Evolutionary conservation across 2,797 vertebrate genomes (phyloP).

Genomic region (Ptychadena robeensis): DNA sequence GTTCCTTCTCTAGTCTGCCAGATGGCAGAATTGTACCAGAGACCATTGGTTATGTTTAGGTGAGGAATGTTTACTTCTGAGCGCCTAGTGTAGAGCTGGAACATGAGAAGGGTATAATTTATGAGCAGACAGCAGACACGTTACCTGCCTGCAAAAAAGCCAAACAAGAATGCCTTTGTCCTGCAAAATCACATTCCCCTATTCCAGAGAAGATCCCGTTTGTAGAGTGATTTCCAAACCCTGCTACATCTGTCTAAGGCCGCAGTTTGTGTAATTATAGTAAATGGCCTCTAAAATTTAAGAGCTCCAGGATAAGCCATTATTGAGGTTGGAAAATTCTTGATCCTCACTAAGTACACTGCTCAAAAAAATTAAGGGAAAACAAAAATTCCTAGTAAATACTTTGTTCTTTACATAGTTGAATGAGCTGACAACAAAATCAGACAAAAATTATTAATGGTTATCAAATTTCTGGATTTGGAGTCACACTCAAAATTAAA

Average conservation of each 20-base stretch:
- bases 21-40: slow-evolving; percentile 17
- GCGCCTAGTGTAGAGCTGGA: slow-evolving; percentile 33
- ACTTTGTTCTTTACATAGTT: too few relatives aligned
- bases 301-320: too few relatives aligned
- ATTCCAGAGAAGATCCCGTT: slow-evolving; percentile 14
- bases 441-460: too few relatives aligned
- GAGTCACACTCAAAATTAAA: too few relatives aligned
- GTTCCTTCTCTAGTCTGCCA: neutral
- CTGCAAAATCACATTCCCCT: slow-evolving; percentile 30
- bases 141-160: slow-evolving; percentile 45
- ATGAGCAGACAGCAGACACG: slow-evolving; percentile 45
- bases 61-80: slow-evolving; percentile 24
- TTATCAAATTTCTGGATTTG: too few relatives aligned
- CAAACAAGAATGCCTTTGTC: slow-evolving; percentile 54
- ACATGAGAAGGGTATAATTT: slow-evolving; percentile 52
- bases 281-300: too few relatives aligned
- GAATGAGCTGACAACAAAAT: too few relatives aligned
- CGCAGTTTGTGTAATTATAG: neutral
- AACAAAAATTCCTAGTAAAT: too few relatives aligned
- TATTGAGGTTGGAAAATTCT: too few relatives aligned
- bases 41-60: neutral
- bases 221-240: neutral
- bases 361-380: too few relatives aligned
- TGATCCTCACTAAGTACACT: too few relatives aligned
- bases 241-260: slow-evolving; percentile 11